These are phyloP conservation scores for chimpanzee (Pan troglodytes) DNA, from an alignment of 2,113 vertebrate species.

Conservation along the genomic window NHGRI_mPanTro3-v2.1_pri NC_072398.2:44589001-44589500, in stretches of 20 bases:
- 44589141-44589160: background rate
- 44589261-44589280: background rate
- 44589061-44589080: background rate
- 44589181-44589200: background rate
- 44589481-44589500: background rate
- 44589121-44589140: no score
- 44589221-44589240: background rate
- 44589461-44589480: conserved; percentile 38
- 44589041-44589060: background rate
- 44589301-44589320: background rate
- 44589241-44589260: background rate
- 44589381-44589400: background rate
- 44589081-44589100: background rate
- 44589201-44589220: background rate
- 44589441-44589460: conserved; percentile 64
- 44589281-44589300: background rate
- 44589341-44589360: background rate
- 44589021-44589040: background rate
- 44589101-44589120: background rate
- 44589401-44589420: background rate
- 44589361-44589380: background rate
- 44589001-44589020: background rate
- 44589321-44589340: background rate
- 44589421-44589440: background rate
- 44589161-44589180: background rate